Base-by-base conservation (phyloP, 2,797 vertebrate species). In the Sebastes minor region DNA sequence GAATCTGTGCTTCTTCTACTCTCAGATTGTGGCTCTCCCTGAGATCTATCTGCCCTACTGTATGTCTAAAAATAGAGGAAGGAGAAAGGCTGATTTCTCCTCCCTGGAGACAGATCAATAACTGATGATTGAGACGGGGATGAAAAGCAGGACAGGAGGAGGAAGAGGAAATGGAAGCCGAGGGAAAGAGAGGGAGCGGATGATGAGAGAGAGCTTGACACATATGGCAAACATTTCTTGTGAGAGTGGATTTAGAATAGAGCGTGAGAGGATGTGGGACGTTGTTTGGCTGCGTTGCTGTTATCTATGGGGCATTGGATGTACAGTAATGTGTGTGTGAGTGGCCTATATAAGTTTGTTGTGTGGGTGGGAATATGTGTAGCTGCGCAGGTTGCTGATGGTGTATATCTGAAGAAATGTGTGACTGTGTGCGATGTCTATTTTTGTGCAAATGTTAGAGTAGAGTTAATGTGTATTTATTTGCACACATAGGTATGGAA, bases 81-180 rank as follows among this genome's bases (percentile, higher is more conserved):
- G 68, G 76, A 76, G 66, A 83, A 56, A n/a, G 71, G 71, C 62
- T 49, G 81, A 81, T 85, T 77, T 65, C 68, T 88, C 46, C 71
- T 88, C 85, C 85, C 83, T n/a, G 59, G 86, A 89, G 91, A 87
- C 78, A 53, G 91, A 91, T 94, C 91, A 87, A 90, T 93, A 91
- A 83, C 87, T 52, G 79, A 87, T 82, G 86, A 91, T 82, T 74
- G 83, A 87, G 78, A 76, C 1, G 4, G 42, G 38, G 71, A 67
- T 22, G 46, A 76, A 56, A 80, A 56, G 66, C 60, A 71, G 38
- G 63, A 69, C 35, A 61, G 61, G 42, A 71, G 56, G 62, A 78
- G 38, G 25, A 69, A 69, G 32, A 64, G 69, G 33, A 76, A 59
- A 74, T 59, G 77, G 28, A 61, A 42, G 35, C 28, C 0, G 20